Evolutionary conservation across 2,113 vertebrate species (phyloP).

Genomic region (Hyaena hyaena): DNA sequence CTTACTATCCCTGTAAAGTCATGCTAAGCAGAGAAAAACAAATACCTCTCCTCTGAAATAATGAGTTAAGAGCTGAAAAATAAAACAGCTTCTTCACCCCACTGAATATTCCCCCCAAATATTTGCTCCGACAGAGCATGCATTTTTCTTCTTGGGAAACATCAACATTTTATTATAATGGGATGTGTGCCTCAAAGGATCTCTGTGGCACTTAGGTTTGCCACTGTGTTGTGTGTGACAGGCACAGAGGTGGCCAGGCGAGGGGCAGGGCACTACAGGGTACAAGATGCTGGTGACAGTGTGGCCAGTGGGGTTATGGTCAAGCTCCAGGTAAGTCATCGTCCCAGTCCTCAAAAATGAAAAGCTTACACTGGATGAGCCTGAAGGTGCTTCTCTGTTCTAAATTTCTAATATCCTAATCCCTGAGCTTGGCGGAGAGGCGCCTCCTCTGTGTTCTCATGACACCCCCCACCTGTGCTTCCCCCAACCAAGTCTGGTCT

Average conservation of each 20-base stretch:
- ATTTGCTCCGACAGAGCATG: not conserved
- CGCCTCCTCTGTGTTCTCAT: not conserved
- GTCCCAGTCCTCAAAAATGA: not conserved
- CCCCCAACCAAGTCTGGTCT: not conserved
- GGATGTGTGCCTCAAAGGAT: fast-evolving
- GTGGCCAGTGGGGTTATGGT: fast-evolving
- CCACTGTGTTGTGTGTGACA: too few relatives aligned
- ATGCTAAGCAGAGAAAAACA: not conserved
- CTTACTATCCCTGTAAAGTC: not conserved
- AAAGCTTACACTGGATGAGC: not conserved
- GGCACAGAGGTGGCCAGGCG: not conserved
- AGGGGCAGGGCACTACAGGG: fast-evolving
- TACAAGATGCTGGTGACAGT: not conserved
- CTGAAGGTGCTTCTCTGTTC: not conserved
- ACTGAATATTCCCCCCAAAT: not conserved
- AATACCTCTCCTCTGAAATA: not conserved
- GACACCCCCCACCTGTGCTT: fast-evolving
- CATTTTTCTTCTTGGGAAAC: constrained; percentile 30
- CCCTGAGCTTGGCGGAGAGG: not conserved
- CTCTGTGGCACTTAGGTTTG: not conserved
- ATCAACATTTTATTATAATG: not conserved
- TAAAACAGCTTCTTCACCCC: not conserved
- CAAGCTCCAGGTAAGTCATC: not conserved
- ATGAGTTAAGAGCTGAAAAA: constrained; percentile 35
- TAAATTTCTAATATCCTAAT: not conserved